These are phyloP conservation scores for Herpetotheres cachinnans DNA, from an alignment of 2,113 vertebrate species.

Conservation along the genomic window DNA sequence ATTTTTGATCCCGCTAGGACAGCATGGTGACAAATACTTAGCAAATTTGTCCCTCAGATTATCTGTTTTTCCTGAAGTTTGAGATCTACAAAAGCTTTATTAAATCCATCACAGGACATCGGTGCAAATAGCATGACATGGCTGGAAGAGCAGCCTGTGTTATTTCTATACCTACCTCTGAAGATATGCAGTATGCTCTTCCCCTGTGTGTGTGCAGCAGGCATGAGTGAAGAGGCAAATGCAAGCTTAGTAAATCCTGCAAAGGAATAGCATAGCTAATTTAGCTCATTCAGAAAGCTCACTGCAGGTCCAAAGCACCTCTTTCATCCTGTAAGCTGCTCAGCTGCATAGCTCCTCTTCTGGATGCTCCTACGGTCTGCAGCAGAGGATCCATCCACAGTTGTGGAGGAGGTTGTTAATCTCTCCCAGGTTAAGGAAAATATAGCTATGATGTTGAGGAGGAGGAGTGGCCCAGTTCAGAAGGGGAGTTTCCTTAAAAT, in stretches of 20 bases:
- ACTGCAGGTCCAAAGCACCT: not conserved
- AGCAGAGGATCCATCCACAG: not conserved
- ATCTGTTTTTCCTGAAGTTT: not conserved
- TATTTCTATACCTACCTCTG: not conserved
- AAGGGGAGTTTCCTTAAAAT: not conserved
- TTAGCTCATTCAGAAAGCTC: not conserved
- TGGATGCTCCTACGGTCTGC: not conserved
- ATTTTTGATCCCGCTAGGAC: not conserved
- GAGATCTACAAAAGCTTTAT: not conserved
- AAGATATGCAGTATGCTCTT: accelerated
- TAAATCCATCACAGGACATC: not conserved
- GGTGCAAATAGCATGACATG: not conserved
- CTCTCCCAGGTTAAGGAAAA: not conserved
- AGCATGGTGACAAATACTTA: not conserved
- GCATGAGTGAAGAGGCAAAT: not conserved
- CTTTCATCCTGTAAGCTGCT: not conserved
- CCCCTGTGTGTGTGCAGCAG: not conserved
- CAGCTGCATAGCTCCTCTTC: too few species aligned
- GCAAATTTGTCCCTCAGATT: not conserved
- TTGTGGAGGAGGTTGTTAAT: not conserved
- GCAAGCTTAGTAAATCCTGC: not conserved
- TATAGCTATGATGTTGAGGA: not conserved
- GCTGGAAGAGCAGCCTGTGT: not conserved
- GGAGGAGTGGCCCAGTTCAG: not conserved
- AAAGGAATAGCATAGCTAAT: accelerated